Percentiles rank a stretch among this genome's conserved stretches.
phyloP scores from a whole-genome alignment of 2,113 vertebrate species.

The Ctenomys sociabilis region DNA sequence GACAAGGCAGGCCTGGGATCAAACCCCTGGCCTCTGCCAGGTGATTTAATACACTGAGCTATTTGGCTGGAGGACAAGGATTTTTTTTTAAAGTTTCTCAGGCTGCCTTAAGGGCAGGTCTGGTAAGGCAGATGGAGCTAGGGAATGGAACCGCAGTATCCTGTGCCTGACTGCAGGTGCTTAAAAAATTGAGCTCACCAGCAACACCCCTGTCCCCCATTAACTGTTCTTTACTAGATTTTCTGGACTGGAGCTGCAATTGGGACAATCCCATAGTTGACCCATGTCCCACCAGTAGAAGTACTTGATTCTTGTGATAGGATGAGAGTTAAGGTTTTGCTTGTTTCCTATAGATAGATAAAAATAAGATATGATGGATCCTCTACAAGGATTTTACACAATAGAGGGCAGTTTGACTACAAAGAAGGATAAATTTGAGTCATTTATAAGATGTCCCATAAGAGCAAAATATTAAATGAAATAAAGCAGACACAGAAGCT shows the following conservation, averaged over 20 bases:
- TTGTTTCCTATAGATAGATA: background rate
- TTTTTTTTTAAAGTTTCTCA: too few species aligned
- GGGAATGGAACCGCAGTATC: too few species aligned
- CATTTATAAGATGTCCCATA: background rate
- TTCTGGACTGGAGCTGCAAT: background rate
- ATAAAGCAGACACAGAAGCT: background rate
- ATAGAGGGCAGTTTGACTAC: background rate
- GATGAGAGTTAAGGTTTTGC: background rate
- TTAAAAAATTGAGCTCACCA: too few species aligned
- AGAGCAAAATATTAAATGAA: background rate
- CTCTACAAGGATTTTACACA: background rate
- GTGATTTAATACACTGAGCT: too few species aligned
- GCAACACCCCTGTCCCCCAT: too few species aligned
- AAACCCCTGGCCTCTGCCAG: too few species aligned
- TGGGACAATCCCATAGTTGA: background rate
- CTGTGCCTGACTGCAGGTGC: too few species aligned
- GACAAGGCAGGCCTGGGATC: too few species aligned
- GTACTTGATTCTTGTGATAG: background rate
- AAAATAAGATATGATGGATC: background rate
- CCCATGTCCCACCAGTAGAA: background rate
- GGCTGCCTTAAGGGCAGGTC: too few species aligned
- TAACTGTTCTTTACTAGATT: background rate
- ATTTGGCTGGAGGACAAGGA: too few species aligned
- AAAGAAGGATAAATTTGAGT: background rate
- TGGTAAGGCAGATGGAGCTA: too few species aligned